Percentiles rank a stretch among this genome's conserved stretches.
These are phyloP conservation scores for Rattus norvegicus DNA, from an alignment of 2,113 vertebrate genomes.

Conservation along the genomic window DNA sequence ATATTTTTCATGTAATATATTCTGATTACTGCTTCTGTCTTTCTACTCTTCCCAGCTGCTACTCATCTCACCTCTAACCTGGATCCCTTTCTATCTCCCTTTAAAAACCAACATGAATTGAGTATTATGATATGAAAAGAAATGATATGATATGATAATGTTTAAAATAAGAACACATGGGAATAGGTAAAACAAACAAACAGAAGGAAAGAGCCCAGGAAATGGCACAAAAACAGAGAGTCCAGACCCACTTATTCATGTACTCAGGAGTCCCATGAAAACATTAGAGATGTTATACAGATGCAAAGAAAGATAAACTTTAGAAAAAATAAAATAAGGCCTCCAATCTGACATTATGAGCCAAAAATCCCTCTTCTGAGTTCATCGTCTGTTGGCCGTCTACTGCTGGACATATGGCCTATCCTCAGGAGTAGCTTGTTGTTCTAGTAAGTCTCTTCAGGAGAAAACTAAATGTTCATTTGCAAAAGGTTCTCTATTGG, in stretches of 20 bases:
- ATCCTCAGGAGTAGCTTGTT: not conserved
- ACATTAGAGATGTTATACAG: not conserved
- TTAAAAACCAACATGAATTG: not conserved
- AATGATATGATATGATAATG: not conserved
- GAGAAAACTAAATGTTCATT: not conserved
- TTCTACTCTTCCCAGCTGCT: not conserved
- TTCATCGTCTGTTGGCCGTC: too few species aligned
- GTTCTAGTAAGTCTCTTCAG: too few species aligned
- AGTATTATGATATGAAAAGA: not conserved
- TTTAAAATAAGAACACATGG: not conserved
- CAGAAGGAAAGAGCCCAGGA: not conserved
- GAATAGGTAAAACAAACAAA: not conserved
- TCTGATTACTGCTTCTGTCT: too few species aligned
- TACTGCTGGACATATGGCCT: not conserved
- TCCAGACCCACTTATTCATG: not conserved
- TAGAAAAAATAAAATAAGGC: not conserved
- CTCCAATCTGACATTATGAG: too few species aligned
- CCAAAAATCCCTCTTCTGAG: not conserved
- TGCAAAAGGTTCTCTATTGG: not conserved
- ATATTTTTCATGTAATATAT: not conserved
- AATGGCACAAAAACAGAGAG: not conserved
- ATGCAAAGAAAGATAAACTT: not conserved
- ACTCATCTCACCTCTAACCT: too few species aligned
- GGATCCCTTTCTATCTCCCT: not conserved
- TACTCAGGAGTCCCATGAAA: not conserved